Base-by-base conservation (phyloP, 1,140 invertebrate genomes). In the Brachionus koreanus region DNA sequence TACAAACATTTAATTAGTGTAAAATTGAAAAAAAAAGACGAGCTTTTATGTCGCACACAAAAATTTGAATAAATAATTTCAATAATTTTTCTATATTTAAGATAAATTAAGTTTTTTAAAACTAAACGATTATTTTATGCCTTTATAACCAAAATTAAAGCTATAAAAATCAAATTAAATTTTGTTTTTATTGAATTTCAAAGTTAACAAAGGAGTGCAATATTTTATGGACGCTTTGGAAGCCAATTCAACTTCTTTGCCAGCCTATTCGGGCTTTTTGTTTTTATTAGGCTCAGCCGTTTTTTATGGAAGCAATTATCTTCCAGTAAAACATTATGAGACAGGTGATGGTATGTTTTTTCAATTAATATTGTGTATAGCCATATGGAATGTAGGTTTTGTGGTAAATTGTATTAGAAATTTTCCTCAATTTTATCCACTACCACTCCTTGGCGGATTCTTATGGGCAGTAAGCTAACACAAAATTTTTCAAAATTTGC, bases 281-380 rank as follows among this genome's bases (percentile, higher is more conserved):
- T 46, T 65, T 25, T 13, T 65, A 1, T 6, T 82, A 49, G 57
- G 57, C 35, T 65, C 79, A 2, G 67, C 79, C 7, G n/a, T 88
- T 7, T 85, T 87, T 63, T 89, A 86, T 85, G 88, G 87, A 5
- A 88, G 86, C 46, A 89, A 89, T 83, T 88, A 88, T 86, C 84
- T 87, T 39, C 88, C 88, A 13, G 86, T 89, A 25, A 89, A 89
- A 82, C 87, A 88, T 67, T 88, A 85, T 85, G 86, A 88, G 82
- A 88, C 87, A 33, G 88, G 88, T 79, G 87, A 89, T 87, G 88
- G 88, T 12, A 86, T 88, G 85, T 89, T 88, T 85, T 89, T 88
- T 85, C 87, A 88, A 83, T 87, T 86, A 86, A 83, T 88, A 35
- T 72, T 88, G 57, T 87, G 86, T 81, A 84, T 83, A 67, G 86